Evolutionary conservation across 2,797 vertebrate genomes (phyloP), one percentile per base, ranked within the genome.

Genomic region (Champsocephalus gunnari): DNA sequence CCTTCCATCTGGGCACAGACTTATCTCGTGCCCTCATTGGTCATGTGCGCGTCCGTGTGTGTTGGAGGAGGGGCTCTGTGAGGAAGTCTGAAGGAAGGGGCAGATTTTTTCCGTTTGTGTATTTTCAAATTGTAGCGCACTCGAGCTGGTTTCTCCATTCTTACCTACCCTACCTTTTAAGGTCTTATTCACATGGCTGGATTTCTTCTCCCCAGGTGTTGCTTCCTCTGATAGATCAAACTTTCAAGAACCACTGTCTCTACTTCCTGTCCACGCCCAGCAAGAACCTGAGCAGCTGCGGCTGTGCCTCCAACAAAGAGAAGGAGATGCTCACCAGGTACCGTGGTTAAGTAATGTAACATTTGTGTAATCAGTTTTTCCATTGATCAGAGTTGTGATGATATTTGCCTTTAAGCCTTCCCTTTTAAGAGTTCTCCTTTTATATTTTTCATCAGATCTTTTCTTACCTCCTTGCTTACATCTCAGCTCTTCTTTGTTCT

Each of bases 281-380:
- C 86, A 96, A 96, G 91, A 96, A 92, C 75, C 95, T 99, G 51
- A 98, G 97, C 86, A 98, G 96, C 94, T 97, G 97, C 21, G 98
- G 98, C 34, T 98, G 96, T 76, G 98, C 98, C 64, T 98, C 98
- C 76, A 98, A 98, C 90, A 99, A 99, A 86, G 98, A 99, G 92
- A 99, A 99, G 86, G 98, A 99, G 93, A 99, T 99, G 98, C 94
- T 99, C 83, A 98, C 97, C 87, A 99, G 97, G 98, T 99, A 90
- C 21, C 21, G 7, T 8, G 12, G 5, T 10, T 9, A 53, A 44
- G 16, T 38, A 44, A 5, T n/a, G 9, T 5, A 13, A 32, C 28
- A 48, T 55, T 21, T 48, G 3, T 14, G 3, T n/a, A 1, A 13
- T 70, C 38, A 16, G 9, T 21, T n/a, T 43, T 32, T 48, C 14